Conservation (phyloP, 1,140 invertebrate species). For the Nymphalis io region DNA sequence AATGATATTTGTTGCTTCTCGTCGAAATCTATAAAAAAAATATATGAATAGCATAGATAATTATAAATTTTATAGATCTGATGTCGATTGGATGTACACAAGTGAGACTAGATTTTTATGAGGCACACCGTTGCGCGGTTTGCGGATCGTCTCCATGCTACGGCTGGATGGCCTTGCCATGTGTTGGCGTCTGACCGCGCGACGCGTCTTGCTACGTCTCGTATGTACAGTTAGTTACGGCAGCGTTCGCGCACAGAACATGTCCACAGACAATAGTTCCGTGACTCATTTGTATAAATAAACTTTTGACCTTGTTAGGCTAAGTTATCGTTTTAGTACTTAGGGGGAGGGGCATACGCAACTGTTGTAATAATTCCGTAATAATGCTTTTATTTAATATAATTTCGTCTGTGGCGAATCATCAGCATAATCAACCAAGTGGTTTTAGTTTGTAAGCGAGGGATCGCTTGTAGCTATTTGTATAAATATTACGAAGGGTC, state of each 20-base stretch:
- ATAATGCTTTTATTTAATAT: constrained; percentile 42
- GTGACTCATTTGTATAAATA: constrained; percentile 25
- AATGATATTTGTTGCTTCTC: constrained; percentile 19
- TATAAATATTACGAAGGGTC: constrained; percentile 34
- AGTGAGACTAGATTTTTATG: neutral
- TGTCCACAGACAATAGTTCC: constrained; percentile 1
- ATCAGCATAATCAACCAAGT: constrained; percentile 29
- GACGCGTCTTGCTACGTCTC: constrained; percentile 2
- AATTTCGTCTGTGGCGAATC: constrained; percentile 19
- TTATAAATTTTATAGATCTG: constrained; percentile 31
- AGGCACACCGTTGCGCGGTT: constrained; percentile 10
- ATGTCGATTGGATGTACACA: constrained; percentile 6
- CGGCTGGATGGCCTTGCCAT: too few relatives aligned
- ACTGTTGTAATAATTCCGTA: constrained; percentile 54
- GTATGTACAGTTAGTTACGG: constrained; percentile 11
- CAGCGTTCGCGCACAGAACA: constrained; percentile 4
- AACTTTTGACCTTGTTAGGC: constrained; percentile 37
- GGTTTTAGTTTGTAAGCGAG: constrained; percentile 19
- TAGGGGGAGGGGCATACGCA: constrained; percentile 53
- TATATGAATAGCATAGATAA: constrained; percentile 15
- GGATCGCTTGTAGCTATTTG: constrained; percentile 16
- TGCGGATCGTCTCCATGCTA: too few relatives aligned
- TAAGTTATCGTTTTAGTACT: constrained; percentile 73
- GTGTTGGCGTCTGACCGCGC: neutral
- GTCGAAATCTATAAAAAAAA: constrained; percentile 20